Conservation (phyloP, 1,140 invertebrate genomes). For the Metopolophium dirhodum region DNA sequence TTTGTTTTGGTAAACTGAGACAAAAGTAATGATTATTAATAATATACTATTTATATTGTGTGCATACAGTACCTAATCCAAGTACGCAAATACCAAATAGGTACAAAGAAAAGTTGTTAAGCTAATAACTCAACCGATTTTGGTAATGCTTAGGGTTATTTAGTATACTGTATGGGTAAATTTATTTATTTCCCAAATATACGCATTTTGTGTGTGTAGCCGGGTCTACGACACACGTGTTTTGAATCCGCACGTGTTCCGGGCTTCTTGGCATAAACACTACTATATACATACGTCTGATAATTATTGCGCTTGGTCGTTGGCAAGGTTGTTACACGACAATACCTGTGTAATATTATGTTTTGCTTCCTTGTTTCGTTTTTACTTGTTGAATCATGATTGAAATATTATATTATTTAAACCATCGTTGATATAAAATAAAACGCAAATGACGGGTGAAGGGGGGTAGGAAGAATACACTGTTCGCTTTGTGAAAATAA, state of each 20-base stretch:
- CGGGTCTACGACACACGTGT: not conserved
- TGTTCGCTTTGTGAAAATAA: not conserved
- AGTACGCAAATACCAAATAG: not conserved
- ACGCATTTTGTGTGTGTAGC: not conserved
- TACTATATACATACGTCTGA: not conserved
- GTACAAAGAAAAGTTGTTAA: not conserved
- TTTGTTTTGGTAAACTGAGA: not conserved
- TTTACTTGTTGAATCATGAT: constrained; percentile 42
- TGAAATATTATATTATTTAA: constrained; percentile 27
- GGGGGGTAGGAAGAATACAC: not conserved
- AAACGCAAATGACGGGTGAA: constrained; percentile 18
- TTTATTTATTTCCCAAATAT: not conserved
- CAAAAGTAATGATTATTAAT: not conserved
- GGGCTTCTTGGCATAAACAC: constrained; percentile 22
- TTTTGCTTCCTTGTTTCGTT: constrained; percentile 44
- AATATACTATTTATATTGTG: too few species aligned
- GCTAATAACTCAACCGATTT: not conserved
- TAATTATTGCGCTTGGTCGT: constrained; percentile 32
- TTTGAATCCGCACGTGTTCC: constrained; percentile 37
- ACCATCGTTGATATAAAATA: not conserved
- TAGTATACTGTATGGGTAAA: not conserved
- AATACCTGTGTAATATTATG: not conserved
- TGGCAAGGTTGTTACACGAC: constrained; percentile 45
- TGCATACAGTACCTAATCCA: not conserved
- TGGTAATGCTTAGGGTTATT: not conserved